Conservation (phyloP, 1,140 invertebrate genomes). For the Zelostemma sp. region DNA sequence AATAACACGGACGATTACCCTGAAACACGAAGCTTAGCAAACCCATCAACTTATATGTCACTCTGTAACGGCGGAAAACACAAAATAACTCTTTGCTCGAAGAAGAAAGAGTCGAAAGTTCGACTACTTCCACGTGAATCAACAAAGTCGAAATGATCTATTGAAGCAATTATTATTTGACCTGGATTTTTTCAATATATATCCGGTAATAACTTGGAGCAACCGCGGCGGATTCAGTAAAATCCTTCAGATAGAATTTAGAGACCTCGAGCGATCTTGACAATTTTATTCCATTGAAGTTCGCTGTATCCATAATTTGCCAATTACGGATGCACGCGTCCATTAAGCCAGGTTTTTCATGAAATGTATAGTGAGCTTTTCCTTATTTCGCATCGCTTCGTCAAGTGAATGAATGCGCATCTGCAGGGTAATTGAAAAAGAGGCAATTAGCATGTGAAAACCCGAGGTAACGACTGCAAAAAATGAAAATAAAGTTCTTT, state of each 20-base stretch:
- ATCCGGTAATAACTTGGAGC: too few species aligned
- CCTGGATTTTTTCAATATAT: too few species aligned
- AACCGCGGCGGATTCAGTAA: too few species aligned
- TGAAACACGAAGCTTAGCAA: conserved; percentile 49
- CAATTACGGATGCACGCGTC: not conserved
- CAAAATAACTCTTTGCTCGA: not conserved
- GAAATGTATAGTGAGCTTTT: not conserved
- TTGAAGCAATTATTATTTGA: too few species aligned
- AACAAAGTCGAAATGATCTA: too few species aligned
- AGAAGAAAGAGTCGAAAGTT: not conserved
- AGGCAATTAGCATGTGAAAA: conserved; percentile 32
- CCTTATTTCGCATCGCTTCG: not conserved
- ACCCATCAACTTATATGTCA: conserved; percentile 37
- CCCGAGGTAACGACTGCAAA: conserved; percentile 22
- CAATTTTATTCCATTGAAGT: not conserved
- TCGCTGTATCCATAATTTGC: too few species aligned
- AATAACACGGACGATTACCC: conserved; percentile 53
- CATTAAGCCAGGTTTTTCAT: not conserved
- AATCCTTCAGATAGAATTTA: not conserved
- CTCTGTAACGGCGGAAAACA: conserved; percentile 12
- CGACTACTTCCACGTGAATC: too few species aligned
- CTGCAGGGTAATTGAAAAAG: conserved; percentile 13
- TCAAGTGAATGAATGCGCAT: conserved; percentile 3
- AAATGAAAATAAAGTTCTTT: conserved; percentile 33
- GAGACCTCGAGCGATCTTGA: not conserved